These are phyloP conservation scores for Porites rus DNA, from an alignment of 92 coral and sea anemone genomes.

Conservation along the genomic window DNA sequence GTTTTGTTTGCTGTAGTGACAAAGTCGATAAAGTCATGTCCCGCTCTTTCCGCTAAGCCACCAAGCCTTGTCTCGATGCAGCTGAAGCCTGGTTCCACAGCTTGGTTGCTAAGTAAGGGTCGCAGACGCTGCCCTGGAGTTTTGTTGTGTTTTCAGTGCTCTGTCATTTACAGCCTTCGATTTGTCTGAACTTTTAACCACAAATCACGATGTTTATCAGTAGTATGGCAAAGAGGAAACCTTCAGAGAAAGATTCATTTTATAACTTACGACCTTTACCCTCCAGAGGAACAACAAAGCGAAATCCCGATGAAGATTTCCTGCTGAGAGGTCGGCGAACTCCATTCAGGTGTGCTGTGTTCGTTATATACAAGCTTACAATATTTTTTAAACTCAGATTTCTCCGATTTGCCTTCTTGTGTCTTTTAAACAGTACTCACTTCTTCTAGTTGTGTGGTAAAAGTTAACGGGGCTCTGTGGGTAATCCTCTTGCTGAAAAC, in stretches of 20 bases:
- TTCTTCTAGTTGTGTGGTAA: too few relatives aligned
- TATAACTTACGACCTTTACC: constrained; percentile 89
- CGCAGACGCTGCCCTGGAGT: background rate
- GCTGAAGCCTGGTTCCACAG: constrained; percentile 26
- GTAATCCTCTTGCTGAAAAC: too few relatives aligned
- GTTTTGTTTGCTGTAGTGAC: too few relatives aligned
- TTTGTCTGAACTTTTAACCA: background rate
- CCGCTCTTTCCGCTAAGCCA: too few relatives aligned
- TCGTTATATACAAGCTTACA: too few relatives aligned
- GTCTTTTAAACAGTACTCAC: too few relatives aligned
- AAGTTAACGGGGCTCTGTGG: too few relatives aligned
- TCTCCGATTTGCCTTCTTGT: too few relatives aligned
- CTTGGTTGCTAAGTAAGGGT: constrained; percentile 54
- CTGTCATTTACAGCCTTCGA: constrained; percentile 28
- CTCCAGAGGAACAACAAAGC: constrained; percentile 82
- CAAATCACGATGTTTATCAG: constrained; percentile 82
- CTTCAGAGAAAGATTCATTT: constrained; percentile 65
- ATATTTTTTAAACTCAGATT: too few relatives aligned
- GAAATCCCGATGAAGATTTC: constrained; percentile 98
- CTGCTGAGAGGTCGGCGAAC: constrained; percentile 86
- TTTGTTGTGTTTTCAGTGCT: background rate
- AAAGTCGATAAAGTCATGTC: too few relatives aligned
- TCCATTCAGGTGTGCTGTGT: constrained; percentile 70
- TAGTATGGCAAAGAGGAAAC: constrained; percentile 78
- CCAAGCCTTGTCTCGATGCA: constrained; percentile 1